Evolutionary conservation across 2,888 invertebrate genomes (phyloP).

Genomic region (Lepidochitona cinerea): DNA sequence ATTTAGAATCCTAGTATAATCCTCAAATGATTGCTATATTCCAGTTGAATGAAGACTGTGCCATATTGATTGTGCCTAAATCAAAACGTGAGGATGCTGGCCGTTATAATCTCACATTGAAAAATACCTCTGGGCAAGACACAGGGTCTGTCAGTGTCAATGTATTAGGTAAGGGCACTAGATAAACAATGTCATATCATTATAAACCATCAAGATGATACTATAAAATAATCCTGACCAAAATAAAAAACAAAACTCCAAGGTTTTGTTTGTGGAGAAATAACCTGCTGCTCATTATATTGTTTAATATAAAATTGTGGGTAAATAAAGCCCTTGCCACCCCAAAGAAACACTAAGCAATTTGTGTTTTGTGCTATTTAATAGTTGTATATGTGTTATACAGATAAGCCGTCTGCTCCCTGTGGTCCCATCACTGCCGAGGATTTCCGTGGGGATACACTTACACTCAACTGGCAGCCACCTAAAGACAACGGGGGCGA

Average conservation of each 20-base stretch:
- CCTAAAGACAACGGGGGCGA: constrained; percentile 97
- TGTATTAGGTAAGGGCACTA: constrained; percentile 80
- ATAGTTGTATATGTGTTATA: too few relatives aligned
- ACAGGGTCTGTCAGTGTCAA: constrained; percentile 95
- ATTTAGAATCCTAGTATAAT: too few relatives aligned
- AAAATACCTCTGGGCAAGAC: constrained; percentile 95
- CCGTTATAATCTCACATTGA: constrained; percentile 90
- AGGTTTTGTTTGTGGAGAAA: too few relatives aligned
- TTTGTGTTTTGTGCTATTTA: too few relatives aligned
- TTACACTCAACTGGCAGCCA: constrained; percentile 96
- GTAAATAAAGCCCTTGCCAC: too few relatives aligned
- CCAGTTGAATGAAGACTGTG: constrained; percentile 81
- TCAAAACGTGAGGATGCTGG: constrained; percentile 92
- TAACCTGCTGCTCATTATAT: too few relatives aligned
- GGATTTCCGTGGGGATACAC: constrained; percentile 94
- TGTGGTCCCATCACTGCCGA: constrained; percentile 89
- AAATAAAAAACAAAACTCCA: too few relatives aligned
- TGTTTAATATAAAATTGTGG: too few relatives aligned
- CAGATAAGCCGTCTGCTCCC: constrained; percentile 90
- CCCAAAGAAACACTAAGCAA: too few relatives aligned
- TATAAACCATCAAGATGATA: too few relatives aligned
- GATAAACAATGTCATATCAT: too few relatives aligned
- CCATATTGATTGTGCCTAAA: constrained; percentile 93
- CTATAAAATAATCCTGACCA: too few relatives aligned
- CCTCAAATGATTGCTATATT: constrained; percentile 12